Evolutionary conservation across 2,888 invertebrate species (phyloP), one percentile per base, ranked within the genome.

Genomic region (Tetragonula carbonaria): DNA sequence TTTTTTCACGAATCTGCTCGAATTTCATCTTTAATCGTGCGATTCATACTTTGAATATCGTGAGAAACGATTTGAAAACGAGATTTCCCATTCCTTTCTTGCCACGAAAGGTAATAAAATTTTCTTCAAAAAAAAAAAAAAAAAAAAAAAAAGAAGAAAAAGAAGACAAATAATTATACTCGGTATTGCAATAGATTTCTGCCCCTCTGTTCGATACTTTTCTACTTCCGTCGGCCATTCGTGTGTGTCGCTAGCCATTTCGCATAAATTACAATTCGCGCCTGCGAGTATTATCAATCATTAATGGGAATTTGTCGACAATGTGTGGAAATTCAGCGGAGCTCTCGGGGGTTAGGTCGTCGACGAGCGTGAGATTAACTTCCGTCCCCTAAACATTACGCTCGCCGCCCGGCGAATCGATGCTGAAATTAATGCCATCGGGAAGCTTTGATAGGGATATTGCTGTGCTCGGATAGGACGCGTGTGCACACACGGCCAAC

Each of bases 391-490:
- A 86, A 81, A 86, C 75, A 68, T 87, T 82, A 45, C 70, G 68
- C 23, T 65, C 38, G 68, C 70, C 72, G 75, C 45, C 28, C 68
- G 45, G 78, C 75, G 81, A 82, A 72, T 82, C 79, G 82, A 75
- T 75, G 65, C 57, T 28, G 79, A 87, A 86, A 87, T 88, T 86
- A 87, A 88, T 85, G 76, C 65, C 73, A 67, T 59, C 59, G 82
- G 72, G 63, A 65, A 59, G 87, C 80, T 84, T 84, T 74, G 84
- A 87, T 84, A 82, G 82, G 77, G 77, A 87, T 75, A 84, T 80
- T 59, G 70, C 57, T 71, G 63, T 66, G 65, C 28, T 21, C 18
- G 45, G 16, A 23, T 59, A 28, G 28, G 28, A 23, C 23, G 65
- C 18, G 75, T 63, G 65, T 38, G 65, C n/a, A 28, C 63, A 45